Base-by-base conservation (phyloP, 2,888 invertebrate genomes). In the Alitta virens region DNA sequence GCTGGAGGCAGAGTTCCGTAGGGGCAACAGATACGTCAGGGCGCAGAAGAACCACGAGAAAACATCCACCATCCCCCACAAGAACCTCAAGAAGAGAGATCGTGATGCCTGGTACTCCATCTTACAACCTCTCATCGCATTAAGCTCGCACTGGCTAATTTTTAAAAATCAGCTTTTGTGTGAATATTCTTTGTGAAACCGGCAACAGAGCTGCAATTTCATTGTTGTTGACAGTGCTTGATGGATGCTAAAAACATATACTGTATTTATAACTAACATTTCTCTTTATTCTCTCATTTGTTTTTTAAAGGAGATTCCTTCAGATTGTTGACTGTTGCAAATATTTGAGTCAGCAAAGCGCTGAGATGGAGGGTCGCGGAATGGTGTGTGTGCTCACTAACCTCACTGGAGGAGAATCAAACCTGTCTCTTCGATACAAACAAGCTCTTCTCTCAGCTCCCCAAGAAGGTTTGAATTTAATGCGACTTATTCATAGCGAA, bases 1-100 rank as follows among this genome's bases (percentile, higher is more conserved):
- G 94, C 84, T 96, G 68, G 95, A 95, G 82, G 85, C 87, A 42
- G 93, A 94, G 78, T 88, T 95, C 68, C 88, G 89, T 70, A 88
- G 89, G 67, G 95, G 95, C 14, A 93, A 92, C 72, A 78, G 81
- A 62, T 81, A 79, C 80, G 85, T 95, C 74, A 86, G 93, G 70
- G 90, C 93, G 0, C 95, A 95, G 83, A 88, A 92, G 24, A 88
- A 90, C 21, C 90, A 91, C 64, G 94, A 96, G 82, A 87, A 88
- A 26, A 46, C 62, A 3, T 40, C 58, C 26, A 53, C 62, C 1
- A 38, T 54, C 2, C 69, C 88, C 63, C 86, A 90, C 55, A 90
- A 90, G 82, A 88, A 89, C 71, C 88, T 91, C n/a, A 88, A 88
- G 76, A 88, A 90, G 74, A 88, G 89, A 76, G 90, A 90, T 82